These are phyloP conservation scores for Neosilurus mollespiculum DNA, from an alignment of 2,797 vertebrate genomes.

Conservation along the genomic window DNA sequence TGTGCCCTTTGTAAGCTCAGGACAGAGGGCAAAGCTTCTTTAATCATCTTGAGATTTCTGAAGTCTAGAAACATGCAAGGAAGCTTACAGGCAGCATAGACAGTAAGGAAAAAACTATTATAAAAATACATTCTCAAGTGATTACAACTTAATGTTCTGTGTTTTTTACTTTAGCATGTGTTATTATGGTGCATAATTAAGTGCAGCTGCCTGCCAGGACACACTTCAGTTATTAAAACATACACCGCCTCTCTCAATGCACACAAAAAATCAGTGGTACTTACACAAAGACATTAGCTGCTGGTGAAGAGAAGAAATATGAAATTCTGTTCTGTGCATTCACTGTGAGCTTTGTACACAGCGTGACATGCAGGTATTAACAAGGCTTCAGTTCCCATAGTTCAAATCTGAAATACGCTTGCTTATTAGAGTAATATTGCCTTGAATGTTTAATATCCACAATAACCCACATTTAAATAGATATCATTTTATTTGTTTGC, in stretches of 20 bases:
- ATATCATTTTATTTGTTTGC: background rate
- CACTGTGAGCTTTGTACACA: background rate
- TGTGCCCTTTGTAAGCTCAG: constrained; percentile 67
- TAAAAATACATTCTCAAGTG: background rate
- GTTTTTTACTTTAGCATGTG: background rate
- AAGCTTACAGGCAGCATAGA: constrained; percentile 4
- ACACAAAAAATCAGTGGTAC: background rate
- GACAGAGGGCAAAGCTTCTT: constrained; percentile 73
- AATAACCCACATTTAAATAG: background rate
- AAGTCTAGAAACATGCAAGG: constrained; percentile 58
- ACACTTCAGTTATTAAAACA: background rate
- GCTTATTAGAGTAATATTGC: background rate
- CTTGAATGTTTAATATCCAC: background rate
- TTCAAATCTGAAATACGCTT: background rate
- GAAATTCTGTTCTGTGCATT: constrained; percentile 2
- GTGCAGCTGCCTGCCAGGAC: constrained; percentile 15
- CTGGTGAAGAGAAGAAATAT: background rate
- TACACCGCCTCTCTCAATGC: background rate
- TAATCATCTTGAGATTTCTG: constrained; percentile 66
- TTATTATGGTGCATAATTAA: constrained; percentile 10
- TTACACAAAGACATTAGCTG: constrained; percentile 9
- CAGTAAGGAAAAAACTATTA: background rate
- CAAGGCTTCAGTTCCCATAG: background rate
- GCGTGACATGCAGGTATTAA: background rate
- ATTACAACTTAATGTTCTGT: constrained; percentile 7